Percentiles rank a stretch among this genome's conserved stretches.
These are phyloP conservation scores for Chinchilla lanigera DNA, from an alignment of 2,113 vertebrate genomes.

Conservation along the genomic window DNA sequence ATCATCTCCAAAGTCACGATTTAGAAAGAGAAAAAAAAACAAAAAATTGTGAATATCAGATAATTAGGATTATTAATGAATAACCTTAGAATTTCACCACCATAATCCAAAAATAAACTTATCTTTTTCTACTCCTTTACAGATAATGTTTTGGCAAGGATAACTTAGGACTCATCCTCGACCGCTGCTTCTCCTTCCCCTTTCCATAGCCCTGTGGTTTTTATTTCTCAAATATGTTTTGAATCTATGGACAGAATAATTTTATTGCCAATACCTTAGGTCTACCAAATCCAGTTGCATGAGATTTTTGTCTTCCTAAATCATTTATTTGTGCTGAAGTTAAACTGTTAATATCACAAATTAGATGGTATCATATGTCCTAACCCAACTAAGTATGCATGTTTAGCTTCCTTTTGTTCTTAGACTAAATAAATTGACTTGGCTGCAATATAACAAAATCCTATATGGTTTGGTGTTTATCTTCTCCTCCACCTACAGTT, in stretches of 20 bases:
- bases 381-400: not conserved
- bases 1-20: not conserved
- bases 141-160: not conserved
- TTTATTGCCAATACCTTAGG: not conserved
- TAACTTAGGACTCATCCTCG: not conserved
- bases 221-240: not conserved
- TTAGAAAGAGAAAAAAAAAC: not conserved
- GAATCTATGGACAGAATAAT: not conserved
- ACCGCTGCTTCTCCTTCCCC: accelerated
- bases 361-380: not conserved
- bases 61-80: not conserved
- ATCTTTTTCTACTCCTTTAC: not conserved
- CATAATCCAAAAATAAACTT: not conserved
- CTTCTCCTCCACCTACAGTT: not conserved
- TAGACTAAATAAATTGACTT: not conserved
- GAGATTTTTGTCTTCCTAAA: not conserved
- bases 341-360: not conserved
- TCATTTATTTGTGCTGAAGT: not conserved
- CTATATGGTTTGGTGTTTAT: not conserved
- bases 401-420: not conserved
- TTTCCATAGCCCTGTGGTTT: not conserved
- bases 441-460: not conserved
- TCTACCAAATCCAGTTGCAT: not conserved
- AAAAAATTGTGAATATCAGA: not conserved
- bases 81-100: not conserved